Evolutionary conservation across 1,140 invertebrate genomes (phyloP).

Genomic region (Ephestia elutella): DNA sequence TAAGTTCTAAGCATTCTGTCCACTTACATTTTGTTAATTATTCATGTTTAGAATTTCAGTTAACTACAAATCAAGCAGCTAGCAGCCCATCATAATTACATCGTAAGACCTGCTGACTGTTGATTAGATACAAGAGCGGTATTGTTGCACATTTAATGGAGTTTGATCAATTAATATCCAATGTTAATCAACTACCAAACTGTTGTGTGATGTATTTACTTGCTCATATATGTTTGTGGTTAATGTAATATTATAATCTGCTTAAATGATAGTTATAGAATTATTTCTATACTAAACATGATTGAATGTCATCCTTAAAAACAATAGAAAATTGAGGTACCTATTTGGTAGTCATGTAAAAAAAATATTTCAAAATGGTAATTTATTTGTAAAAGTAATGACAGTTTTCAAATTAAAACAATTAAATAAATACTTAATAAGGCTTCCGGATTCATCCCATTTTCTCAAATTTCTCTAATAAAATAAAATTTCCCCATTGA

Average conservation of each 20-base stretch:
- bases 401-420: too few relatives aligned
- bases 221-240: background rate
- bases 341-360: too few relatives aligned
- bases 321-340: too few relatives aligned
- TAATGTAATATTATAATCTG: background rate
- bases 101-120: background rate
- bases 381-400: too few relatives aligned
- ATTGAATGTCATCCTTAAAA: too few relatives aligned
- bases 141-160: slow-evolving; percentile 14
- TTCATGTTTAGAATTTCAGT: background rate
- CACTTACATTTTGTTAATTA: background rate
- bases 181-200: slow-evolving; percentile 11
- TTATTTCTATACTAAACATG: background rate
- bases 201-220: background rate
- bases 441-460: too few relatives aligned
- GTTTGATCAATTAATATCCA: slow-evolving; percentile 14
- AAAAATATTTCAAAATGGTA: too few relatives aligned
- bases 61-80: background rate
- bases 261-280: background rate
- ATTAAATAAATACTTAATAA: too few relatives aligned
- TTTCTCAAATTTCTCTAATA: too few relatives aligned
- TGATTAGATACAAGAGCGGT: slow-evolving; percentile 9
- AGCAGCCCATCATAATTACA: background rate
- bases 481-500: too few relatives aligned
- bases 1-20: too few relatives aligned